phyloP scores from a whole-genome alignment of 2,113 vertebrate species.

The Nesoenas mayeri region DNA sequence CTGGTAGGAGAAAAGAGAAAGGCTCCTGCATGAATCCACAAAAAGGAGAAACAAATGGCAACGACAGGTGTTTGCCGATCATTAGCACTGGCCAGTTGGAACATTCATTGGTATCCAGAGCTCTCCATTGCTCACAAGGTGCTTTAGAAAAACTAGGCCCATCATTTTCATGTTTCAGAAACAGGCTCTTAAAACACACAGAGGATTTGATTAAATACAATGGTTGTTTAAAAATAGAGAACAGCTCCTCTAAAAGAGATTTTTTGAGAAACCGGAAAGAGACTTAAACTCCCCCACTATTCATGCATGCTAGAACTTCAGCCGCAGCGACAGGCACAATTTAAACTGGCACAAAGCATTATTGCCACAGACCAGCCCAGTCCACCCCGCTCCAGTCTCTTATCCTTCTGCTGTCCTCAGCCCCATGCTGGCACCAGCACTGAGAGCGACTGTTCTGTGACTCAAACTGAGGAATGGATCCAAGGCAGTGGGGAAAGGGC shows the following conservation, averaged over 20 bases:
- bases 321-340: neutral
- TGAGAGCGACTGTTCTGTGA: neutral
- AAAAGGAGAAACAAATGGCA: slow-evolving; percentile 31
- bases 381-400: neutral
- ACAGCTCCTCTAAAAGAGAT: neutral
- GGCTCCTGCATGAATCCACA: neutral
- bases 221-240: neutral
- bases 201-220: neutral
- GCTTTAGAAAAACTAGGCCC: neutral
- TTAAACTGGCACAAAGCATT: neutral
- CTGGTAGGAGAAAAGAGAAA: neutral
- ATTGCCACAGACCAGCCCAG: neutral
- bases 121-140: neutral
- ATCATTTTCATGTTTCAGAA: neutral
- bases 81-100: slow-evolving; percentile 34
- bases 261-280: neutral
- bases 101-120: neutral
- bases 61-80: slow-evolving; percentile 21
- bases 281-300: neutral
- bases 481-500: neutral
- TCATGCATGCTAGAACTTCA: neutral
- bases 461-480: neutral
- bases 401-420: slow-evolving; percentile 17
- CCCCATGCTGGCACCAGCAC: neutral
- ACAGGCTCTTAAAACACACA: neutral